phyloP scores from a whole-genome alignment of 1,140 invertebrate species.

The Cheumatopsyche charites region DNA sequence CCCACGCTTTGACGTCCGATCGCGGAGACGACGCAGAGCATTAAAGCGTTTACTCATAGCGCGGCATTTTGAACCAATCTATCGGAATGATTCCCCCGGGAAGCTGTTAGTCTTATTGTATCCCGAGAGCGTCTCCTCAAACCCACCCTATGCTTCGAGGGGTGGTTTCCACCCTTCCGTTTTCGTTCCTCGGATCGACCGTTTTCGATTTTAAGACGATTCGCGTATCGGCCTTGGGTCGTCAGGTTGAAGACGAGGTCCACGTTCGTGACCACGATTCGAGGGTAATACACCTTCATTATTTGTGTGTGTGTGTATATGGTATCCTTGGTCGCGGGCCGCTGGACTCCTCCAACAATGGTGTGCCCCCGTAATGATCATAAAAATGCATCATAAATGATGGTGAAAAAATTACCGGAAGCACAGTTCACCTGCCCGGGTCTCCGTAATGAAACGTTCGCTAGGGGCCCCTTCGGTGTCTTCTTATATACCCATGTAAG shows the following conservation, averaged over 20 bases:
- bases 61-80: constrained; percentile 47
- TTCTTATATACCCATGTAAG: constrained; percentile 23
- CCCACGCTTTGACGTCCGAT: constrained; percentile 2
- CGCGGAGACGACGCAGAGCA: constrained; percentile 17
- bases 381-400: constrained; percentile 41
- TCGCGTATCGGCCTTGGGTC: not conserved
- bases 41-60: constrained; percentile 34
- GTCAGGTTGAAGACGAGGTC: not conserved
- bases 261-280: constrained; percentile 36
- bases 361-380: constrained; percentile 31
- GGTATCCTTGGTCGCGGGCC: constrained; percentile 36
- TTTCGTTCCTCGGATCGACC: not conserved
- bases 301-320: not conserved
- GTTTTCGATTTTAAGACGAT: not conserved
- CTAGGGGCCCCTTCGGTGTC: constrained; percentile 27
- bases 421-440: constrained; percentile 38
- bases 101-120: constrained; percentile 47
- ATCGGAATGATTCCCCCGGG: constrained; percentile 47
- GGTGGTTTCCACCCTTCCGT: too few species aligned
- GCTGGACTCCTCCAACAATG: constrained; percentile 34
- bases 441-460: constrained; percentile 37
- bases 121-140: constrained; percentile 21
- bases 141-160: not conserved
- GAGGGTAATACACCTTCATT: constrained; percentile 29
- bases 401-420: constrained; percentile 39